Evolutionary conservation across 2,888 invertebrate genomes (phyloP).

Genomic region (Rhyacophila evoluta): DNA sequence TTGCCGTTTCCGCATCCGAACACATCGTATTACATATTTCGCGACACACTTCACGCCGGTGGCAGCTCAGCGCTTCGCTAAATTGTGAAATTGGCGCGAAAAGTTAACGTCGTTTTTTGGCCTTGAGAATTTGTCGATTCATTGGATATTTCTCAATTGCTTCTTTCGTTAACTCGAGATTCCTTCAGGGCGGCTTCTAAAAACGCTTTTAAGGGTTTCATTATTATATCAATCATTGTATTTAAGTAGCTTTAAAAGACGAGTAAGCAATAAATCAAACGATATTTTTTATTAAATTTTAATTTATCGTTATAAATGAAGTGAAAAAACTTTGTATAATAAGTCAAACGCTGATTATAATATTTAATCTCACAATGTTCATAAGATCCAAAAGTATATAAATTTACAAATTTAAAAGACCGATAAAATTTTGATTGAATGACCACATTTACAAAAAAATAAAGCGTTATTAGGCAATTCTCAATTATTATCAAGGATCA

Average conservation of each 20-base stretch:
- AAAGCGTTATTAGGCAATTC: no score
- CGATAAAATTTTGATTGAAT: no score
- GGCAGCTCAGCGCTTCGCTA: constrained; percentile 56
- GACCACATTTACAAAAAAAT: no score
- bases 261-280: no score
- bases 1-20: constrained; percentile 46
- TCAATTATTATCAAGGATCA: no score
- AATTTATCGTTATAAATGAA: no score
- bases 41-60: constrained; percentile 60
- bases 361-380: no score
- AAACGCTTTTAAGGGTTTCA: background rate
- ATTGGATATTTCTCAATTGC: background rate
- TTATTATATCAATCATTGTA: background rate
- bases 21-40: constrained; percentile 38
- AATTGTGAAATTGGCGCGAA: constrained; percentile 58
- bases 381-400: no score
- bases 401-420: no score
- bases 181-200: background rate
- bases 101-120: constrained; percentile 57
- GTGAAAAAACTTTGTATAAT: no score
- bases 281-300: no score
- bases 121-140: background rate
- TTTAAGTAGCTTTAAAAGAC: background rate
- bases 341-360: no score
- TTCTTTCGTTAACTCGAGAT: background rate